Evolutionary conservation across 92 coral and sea anemone species (phyloP).

Genomic region (Palythoa grandis): DNA sequence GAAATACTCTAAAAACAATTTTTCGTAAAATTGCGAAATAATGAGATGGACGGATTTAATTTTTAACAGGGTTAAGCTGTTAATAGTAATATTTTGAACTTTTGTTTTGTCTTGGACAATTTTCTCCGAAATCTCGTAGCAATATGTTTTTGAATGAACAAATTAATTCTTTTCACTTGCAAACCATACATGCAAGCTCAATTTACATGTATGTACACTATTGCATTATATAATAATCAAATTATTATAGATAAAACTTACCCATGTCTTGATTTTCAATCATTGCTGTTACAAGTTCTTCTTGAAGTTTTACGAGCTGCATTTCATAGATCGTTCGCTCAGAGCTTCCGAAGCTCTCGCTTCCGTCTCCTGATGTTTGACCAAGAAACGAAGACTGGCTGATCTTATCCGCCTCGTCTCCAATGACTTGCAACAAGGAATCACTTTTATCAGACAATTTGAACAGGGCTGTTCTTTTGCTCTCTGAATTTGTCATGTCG

Average conservation of each 20-base stretch:
- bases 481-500: not conserved
- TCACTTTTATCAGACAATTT: not conserved
- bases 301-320: conserved; percentile 93
- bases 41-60: not conserved
- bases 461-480: not conserved
- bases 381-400: not conserved
- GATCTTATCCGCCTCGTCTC: conserved; percentile 12
- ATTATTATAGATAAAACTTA: conserved; percentile 23
- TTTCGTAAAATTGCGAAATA: not conserved
- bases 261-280: conserved; percentile 90
- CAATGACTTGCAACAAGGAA: conserved; percentile 13
- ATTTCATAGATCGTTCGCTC: conserved; percentile 88
- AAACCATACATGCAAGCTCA: too few species aligned
- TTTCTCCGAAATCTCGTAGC: too few species aligned
- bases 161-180: too few species aligned
- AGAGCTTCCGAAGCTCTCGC: conserved; percentile 56
- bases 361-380: not conserved
- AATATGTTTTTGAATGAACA: too few species aligned
- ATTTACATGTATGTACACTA: too few species aligned
- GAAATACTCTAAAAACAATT: not conserved
- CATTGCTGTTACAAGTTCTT: conserved; percentile 95
- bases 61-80: not conserved
- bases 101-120: too few species aligned
- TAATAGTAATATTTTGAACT: not conserved
- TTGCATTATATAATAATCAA: too few species aligned